A percentile compares a stretch with the other conserved stretches of the same genome.
phyloP scores from a whole-genome alignment of 1,140 invertebrate species.

The Lepidurus apus region DNA sequence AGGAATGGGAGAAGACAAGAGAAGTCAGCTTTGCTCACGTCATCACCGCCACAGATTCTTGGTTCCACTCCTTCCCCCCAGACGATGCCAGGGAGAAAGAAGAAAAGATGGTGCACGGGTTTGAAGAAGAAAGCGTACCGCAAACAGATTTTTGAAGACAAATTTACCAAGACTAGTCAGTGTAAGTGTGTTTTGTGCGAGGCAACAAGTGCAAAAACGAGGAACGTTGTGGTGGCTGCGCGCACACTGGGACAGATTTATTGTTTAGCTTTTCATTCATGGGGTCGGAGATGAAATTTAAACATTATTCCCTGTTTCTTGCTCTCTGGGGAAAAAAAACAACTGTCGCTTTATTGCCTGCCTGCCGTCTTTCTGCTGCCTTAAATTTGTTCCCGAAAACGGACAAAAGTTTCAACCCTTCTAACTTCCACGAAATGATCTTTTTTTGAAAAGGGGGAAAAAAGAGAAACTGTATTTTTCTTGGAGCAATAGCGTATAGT shows the following conservation, averaged over 20 bases:
- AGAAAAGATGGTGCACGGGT: background rate
- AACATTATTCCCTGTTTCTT: too few species aligned
- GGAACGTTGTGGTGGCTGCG: background rate
- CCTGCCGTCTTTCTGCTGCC: background rate
- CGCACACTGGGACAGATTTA: too few species aligned
- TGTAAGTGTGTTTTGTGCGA: background rate
- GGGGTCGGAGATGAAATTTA: too few species aligned
- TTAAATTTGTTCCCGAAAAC: background rate
- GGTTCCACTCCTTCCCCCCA: too few species aligned
- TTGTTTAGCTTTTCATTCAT: too few species aligned
- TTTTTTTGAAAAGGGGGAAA: too few species aligned
- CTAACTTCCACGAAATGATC: background rate
- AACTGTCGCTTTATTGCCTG: background rate
- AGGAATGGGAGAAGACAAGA: background rate
- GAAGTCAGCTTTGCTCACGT: background rate
- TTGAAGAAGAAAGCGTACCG: background rate
- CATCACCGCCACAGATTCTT: background rate
- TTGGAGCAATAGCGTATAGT: background rate
- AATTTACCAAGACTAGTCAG: conserved; percentile 11
- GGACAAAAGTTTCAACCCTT: background rate
- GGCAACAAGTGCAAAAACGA: conserved; percentile 17
- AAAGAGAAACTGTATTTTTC: background rate
- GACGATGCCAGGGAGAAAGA: background rate
- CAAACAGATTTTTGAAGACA: background rate
- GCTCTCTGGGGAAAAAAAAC: too few species aligned